Evolutionary conservation across 2,888 invertebrate species (phyloP), one percentile per base, ranked within the genome.

Genomic region (Taphrorychus bicolor): DNA sequence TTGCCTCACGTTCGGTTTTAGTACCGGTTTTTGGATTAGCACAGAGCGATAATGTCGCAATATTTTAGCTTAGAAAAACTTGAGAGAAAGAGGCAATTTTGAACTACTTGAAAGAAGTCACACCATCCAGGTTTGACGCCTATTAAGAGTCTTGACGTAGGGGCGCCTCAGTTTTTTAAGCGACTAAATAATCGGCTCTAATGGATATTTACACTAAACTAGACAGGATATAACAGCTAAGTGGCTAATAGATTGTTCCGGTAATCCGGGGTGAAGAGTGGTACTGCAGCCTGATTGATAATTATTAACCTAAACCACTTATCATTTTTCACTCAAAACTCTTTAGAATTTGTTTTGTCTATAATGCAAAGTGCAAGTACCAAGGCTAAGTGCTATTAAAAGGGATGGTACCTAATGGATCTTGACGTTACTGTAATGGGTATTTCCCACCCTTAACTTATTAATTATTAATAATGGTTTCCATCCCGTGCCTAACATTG

Each of bases 81-180:
- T n/a, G n/a, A n/a, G n/a, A n/a, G n/a, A 4, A 3, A 16, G 14
- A 2, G 32, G 40, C 51, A 66, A 59, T 56, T 66, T 23, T 45
- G 21, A 60, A 66, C 66, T 56, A 60, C 65, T 59, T 66, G 32
- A 22, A 23, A 59, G 56, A 53, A 66, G 66, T 66, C 66, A 66
- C 59, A 60, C 54, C 59, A 41, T 14, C 40, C 21, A 48, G 22
- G 41, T 52, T 54, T 66, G 66, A 66, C 49, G 59, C 59, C 59
- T 59, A 56, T 66, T 66, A 66, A 59, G 66, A 59, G 54, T 66
- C 52, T 18, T 66, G 66, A 66, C 54, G 52, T 18, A 16, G 52
- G 53, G 63, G 51, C 51, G 57, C 51, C 49, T 19, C 42, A 53
- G 45, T 21, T 53, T 64, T 54, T 65, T 59, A 66, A 59, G 66